These are phyloP conservation scores for Sebastes trivittatus DNA, from an alignment of 2,797 vertebrate genomes.

Conservation along the genomic window DNA sequence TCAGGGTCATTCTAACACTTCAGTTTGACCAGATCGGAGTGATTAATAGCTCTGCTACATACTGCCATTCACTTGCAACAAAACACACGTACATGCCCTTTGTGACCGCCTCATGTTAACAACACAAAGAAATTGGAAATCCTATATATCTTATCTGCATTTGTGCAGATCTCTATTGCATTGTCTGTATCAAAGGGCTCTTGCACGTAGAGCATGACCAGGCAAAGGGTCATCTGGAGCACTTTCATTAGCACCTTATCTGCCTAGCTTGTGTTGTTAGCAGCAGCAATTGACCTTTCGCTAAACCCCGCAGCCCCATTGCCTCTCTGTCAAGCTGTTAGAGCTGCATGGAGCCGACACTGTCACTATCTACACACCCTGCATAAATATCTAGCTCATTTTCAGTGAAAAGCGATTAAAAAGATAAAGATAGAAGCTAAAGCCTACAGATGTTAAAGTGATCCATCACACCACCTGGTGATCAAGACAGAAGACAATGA, in stretches of 20 bases:
- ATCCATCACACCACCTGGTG: too few species aligned
- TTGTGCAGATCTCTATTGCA: background rate
- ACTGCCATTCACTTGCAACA: background rate
- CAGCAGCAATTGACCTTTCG: background rate
- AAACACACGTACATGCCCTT: background rate
- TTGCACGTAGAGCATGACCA: background rate
- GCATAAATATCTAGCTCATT: too few species aligned
- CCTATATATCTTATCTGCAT: background rate
- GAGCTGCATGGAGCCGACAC: too few species aligned
- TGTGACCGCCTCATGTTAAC: background rate
- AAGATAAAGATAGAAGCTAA: too few species aligned
- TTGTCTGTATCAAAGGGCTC: background rate
- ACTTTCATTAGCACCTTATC: conserved; percentile 5
- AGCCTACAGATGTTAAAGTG: too few species aligned
- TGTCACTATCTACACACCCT: too few species aligned
- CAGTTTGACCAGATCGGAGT: background rate
- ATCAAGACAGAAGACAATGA: too few species aligned
- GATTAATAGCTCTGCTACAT: background rate
- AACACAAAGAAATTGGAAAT: background rate
- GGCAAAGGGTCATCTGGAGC: conserved; percentile 8
- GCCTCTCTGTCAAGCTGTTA: too few species aligned
- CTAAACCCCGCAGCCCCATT: too few species aligned
- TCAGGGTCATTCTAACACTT: background rate
- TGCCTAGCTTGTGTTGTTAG: conserved; percentile 4
- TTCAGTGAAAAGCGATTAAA: too few species aligned